Conservation (phyloP, 2,113 vertebrate genomes). For the Scomber colias region DNA sequence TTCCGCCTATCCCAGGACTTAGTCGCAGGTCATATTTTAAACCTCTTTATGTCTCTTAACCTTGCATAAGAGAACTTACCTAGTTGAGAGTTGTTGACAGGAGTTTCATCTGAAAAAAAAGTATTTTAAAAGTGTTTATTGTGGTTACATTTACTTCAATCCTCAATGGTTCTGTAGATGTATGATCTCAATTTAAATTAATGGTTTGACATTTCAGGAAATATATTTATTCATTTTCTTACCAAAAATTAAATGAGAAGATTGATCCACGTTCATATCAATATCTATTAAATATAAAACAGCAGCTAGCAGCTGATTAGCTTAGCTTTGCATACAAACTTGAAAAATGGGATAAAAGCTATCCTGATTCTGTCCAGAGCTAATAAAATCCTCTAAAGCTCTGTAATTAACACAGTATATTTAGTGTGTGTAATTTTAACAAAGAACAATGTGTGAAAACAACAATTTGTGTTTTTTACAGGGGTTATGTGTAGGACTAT, state of each 20-base stretch:
- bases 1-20: not conserved
- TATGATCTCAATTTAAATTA: not conserved
- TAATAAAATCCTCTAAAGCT: too few species aligned
- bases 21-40: constrained; percentile 4
- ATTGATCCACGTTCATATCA: not conserved
- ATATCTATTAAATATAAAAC: not conserved
- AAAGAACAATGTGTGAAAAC: too few species aligned
- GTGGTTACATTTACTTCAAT: not conserved
- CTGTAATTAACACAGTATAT: too few species aligned
- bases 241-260: not conserved
- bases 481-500: too few species aligned
- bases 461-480: not conserved
- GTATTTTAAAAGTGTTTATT: constrained; percentile 17
- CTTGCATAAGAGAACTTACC: constrained; percentile 85
- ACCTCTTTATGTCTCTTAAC: constrained; percentile 4
- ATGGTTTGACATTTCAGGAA: not conserved
- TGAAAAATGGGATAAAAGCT: not conserved
- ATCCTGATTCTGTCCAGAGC: too few species aligned
- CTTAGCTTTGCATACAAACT: not conserved
- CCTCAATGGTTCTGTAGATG: not conserved
- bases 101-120: constrained; percentile 90
- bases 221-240: not conserved
- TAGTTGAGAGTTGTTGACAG: constrained; percentile 93
- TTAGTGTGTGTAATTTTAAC: too few species aligned
- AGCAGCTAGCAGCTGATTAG: not conserved